These are phyloP conservation scores for Pasiphila rectangulata DNA, from an alignment of 2,888 invertebrate genomes.

Conservation along the genomic window DNA sequence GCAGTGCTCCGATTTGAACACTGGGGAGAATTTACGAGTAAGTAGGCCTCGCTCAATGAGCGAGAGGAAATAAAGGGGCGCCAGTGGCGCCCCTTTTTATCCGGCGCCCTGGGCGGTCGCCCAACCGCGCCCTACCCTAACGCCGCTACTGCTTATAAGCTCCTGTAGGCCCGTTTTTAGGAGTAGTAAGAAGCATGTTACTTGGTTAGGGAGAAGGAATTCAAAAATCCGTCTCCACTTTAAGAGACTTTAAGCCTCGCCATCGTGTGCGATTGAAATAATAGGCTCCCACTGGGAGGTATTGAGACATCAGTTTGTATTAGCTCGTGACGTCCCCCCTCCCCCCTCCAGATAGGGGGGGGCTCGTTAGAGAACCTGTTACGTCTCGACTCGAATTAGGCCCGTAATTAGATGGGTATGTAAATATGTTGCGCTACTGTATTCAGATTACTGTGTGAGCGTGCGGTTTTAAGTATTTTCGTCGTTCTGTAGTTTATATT, in stretches of 20 bases:
- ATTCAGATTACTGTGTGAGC: background rate
- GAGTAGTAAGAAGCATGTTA: no score
- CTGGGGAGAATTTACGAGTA: no score
- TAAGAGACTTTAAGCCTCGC: conserved; percentile 40
- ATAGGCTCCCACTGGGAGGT: conserved; percentile 79
- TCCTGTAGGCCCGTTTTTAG: no score
- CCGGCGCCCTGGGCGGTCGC: no score
- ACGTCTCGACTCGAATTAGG: conserved; percentile 36
- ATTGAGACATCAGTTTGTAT: conserved; percentile 79
- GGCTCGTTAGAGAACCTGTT: conserved; percentile 38
- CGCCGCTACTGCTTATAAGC: no score
- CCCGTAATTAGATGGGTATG: conserved; percentile 40
- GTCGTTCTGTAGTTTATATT: no score
- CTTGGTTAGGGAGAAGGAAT: no score
- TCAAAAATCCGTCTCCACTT: conserved; percentile 50
- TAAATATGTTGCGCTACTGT: conserved; percentile 33
- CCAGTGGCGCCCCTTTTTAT: no score
- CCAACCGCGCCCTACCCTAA: no score
- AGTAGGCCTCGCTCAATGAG: no score
- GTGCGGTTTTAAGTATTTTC: background rate
- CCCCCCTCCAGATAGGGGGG: conserved; percentile 2
- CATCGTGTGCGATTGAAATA: conserved; percentile 78
- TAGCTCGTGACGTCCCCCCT: conserved; percentile 43
- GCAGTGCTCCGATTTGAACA: no score
- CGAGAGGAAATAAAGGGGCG: no score